These are phyloP conservation scores for Drosophila paramelanica DNA, from an alignment of 2,888 invertebrate species.

Conservation along the genomic window DNA sequence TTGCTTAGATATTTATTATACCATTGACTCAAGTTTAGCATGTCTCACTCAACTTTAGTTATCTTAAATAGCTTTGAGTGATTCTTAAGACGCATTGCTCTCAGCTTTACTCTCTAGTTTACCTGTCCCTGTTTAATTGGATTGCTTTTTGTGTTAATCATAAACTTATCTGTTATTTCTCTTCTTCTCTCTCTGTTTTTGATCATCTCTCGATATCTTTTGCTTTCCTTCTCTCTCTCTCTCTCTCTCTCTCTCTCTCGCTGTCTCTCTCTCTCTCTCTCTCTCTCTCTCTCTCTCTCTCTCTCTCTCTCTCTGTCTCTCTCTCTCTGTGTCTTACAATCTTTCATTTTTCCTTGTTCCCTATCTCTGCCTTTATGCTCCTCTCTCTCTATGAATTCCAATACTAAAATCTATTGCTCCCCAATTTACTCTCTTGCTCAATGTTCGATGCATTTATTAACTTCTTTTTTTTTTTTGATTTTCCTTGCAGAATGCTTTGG, in stretches of 20 bases:
- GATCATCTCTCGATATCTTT: background rate
- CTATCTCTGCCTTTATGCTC: background rate
- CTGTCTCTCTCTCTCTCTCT: background rate
- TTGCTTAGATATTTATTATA: background rate
- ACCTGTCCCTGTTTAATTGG: too few species aligned
- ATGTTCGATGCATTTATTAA: background rate
- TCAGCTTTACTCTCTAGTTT: too few species aligned
- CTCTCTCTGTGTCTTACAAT: too few species aligned
- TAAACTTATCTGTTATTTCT: too few species aligned
- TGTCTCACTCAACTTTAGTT: background rate
- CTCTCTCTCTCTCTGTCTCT: background rate
- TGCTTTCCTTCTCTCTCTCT: too few species aligned
- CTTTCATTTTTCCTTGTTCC: too few species aligned
- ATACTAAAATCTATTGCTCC: too few species aligned
- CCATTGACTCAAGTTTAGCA: background rate
- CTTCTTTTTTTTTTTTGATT: background rate
- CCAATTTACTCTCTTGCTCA: background rate
- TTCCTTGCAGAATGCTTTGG: conserved; percentile 92
- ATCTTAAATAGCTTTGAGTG: background rate
- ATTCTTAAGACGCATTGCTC: too few species aligned
- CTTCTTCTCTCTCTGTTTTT: too few species aligned
- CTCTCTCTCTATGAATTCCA: background rate
- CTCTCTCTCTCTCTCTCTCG: background rate
- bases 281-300: background rate
- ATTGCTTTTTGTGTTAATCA: too few species aligned